Percentiles rank a stretch among this genome's conserved stretches.
These are phyloP conservation scores for Podabrus alpinus DNA, from an alignment of 2,888 invertebrate species.

Conservation along the genomic window DNA sequence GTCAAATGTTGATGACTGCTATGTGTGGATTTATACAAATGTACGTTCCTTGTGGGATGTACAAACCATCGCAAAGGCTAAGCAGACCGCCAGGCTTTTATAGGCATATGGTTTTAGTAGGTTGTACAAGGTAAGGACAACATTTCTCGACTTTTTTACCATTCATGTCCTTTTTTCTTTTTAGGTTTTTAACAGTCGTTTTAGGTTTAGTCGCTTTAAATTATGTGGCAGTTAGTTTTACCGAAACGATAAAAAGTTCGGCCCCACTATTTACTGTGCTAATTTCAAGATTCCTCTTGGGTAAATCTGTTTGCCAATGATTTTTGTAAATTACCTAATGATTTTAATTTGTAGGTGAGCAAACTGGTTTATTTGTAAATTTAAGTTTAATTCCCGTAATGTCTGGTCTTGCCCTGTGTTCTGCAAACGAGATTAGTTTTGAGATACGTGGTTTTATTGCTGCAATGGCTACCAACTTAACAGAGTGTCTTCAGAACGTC, in stretches of 20 bases:
- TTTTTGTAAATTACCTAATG: not conserved
- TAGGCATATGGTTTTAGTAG: conserved; percentile 73
- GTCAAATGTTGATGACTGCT: conserved; percentile 77
- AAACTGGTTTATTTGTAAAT: conserved; percentile 69
- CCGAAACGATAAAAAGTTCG: conserved; percentile 80
- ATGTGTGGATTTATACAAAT: conserved; percentile 75
- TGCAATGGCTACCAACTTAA: conserved; percentile 77
- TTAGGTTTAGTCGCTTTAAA: conserved; percentile 74
- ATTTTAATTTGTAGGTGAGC: conserved; percentile 59
- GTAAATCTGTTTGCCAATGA: conserved; percentile 49
- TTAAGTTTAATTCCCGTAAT: conserved; percentile 76
- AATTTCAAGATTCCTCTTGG: conserved; percentile 68
- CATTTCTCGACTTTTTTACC: conserved; percentile 1
- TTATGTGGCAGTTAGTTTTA: conserved; percentile 80
- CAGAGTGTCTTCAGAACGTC: conserved; percentile 80
- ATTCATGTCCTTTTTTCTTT: conserved; percentile 33
- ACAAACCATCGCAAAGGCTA: conserved; percentile 62
- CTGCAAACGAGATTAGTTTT: conserved; percentile 78
- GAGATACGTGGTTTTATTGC: conserved; percentile 73
- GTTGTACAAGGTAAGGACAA: conserved; percentile 64
- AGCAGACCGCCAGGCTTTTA: conserved; percentile 71
- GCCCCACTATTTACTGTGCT: conserved; percentile 79
- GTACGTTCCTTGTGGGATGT: conserved; percentile 75
- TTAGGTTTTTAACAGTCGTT: conserved; percentile 72
- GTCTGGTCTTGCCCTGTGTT: conserved; percentile 75